Percentiles rank a stretch among this genome's conserved stretches.
phyloP scores from a whole-genome alignment of 2,113 vertebrate species.

The Platysteira castanea region DNA sequence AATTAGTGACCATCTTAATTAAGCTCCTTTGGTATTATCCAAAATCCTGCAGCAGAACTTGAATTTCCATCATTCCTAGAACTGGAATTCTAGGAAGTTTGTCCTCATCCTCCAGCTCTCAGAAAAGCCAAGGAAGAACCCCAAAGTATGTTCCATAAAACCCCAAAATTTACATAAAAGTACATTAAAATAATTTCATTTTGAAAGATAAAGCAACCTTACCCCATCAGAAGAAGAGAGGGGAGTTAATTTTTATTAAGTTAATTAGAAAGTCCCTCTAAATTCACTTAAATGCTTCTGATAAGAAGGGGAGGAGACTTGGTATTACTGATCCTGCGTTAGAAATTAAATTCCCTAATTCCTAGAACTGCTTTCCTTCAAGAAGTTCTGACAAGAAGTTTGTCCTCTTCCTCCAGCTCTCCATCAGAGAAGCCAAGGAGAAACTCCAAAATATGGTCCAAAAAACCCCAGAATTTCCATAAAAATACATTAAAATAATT shows the following conservation, averaged over 20 bases:
- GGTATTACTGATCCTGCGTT: neutral
- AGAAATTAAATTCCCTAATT: neutral
- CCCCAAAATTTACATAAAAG: fast-evolving
- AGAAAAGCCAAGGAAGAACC: neutral
- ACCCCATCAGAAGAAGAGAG: neutral
- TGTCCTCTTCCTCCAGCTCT: neutral
- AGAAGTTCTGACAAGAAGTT: neutral
- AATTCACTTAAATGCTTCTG: neutral
- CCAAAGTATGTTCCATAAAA: fast-evolving
- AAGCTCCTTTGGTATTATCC: neutral
- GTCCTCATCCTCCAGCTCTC: neutral
- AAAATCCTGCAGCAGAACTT: neutral
- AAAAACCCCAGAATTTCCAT: no score
- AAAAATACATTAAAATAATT: neutral
- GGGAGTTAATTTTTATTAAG: neutral
- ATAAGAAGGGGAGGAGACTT: neutral
- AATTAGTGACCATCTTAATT: neutral
- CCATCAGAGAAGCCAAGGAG: neutral
- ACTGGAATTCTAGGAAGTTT: neutral
- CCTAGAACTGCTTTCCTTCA: neutral
- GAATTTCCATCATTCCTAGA: neutral
- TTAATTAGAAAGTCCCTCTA: neutral
- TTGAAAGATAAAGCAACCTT: neutral
- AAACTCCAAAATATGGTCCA: neutral
- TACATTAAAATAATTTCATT: neutral